Conservation (phyloP, 2,888 invertebrate species). For the Hypsopygia costalis region DNA sequence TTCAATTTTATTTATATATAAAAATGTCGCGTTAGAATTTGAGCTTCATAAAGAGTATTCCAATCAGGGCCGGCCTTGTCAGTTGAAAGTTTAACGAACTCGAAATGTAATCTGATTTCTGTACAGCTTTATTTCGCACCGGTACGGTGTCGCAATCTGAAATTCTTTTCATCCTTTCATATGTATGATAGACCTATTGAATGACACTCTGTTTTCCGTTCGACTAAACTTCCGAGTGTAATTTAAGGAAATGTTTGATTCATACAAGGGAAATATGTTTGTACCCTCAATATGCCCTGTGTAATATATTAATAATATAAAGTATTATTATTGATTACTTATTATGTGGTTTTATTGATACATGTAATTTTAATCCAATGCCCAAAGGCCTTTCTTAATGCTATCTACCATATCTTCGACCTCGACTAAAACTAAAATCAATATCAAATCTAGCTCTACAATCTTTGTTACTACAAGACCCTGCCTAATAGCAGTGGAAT, state of each 20-base stretch:
- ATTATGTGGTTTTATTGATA: too few species aligned
- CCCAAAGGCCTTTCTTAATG: too few species aligned
- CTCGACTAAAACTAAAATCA: too few species aligned
- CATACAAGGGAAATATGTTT: background rate
- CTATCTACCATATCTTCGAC: too few species aligned
- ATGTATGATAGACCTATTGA: background rate
- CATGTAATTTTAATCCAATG: too few species aligned
- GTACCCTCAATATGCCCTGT: too few species aligned
- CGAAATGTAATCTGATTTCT: slow-evolving; percentile 57
- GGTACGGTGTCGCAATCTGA: background rate
- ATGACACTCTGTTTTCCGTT: slow-evolving; percentile 1
- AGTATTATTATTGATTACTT: too few species aligned
- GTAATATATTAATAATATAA: too few species aligned
- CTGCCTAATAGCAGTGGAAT: too few species aligned
- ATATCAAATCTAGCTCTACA: too few species aligned
- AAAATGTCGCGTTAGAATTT: slow-evolving; percentile 22
- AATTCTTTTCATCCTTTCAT: slow-evolving; percentile 2
- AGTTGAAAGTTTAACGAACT: slow-evolving; percentile 60
- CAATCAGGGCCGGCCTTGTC: slow-evolving; percentile 42
- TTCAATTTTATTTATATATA: background rate
- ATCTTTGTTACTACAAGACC: too few species aligned
- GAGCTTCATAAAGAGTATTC: slow-evolving; percentile 32
- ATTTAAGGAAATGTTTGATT: background rate
- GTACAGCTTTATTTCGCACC: slow-evolving; percentile 20
- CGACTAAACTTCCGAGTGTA: background rate